Base-by-base conservation (phyloP, 2,113 vertebrate genomes). In the Chitala chitala region DNA sequence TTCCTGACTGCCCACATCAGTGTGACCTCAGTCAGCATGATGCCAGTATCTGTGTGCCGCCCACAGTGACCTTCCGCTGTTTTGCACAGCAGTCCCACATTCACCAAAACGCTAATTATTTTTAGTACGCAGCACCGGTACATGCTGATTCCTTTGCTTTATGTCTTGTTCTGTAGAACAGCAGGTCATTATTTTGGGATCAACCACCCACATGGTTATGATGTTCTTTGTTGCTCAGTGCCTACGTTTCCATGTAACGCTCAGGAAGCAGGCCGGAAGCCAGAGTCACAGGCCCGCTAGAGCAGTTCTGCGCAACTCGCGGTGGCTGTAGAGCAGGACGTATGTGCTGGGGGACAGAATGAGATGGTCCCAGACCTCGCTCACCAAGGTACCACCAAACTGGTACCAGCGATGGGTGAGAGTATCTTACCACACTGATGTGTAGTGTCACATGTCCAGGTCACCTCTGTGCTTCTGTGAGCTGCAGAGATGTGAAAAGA, bases 361-460 rank as follows among this genome's bases (percentile, higher is more conserved):
- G 0, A 76, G 76, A 64, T 81, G 78, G 1, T 88, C 86, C 66
- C 85, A 81, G 36, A 96, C 86, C 72, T 86, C 74, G 22, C 77
- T 89, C 76, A 93, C 85, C 7, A 64, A 71, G 0, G 83, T 80
- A 66, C 95, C 92, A 0, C 95, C 92, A 70, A 94, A 94, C 38
- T 86, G 87, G 75, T 93, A 90, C 93, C 94, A 96, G 73, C 65
- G 83, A 33, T 78, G 77, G 40, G 87, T 88, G 40, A 80, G 42
- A 0, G 88, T 77, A 71, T 88, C 92, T 82, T 88, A 91, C 20
- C 63, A 26, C 80, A 92, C 94, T 86, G 92, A 89, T 0, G 92
- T 95, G 82, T 95, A 95, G 85, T 95, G 94, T 71, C 94, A 94
- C 59, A 85, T 83, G 26, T 94, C 90, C 77, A 98, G 83, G 72